These are phyloP conservation scores for Neodiprion virginianus DNA, from an alignment of 1,140 invertebrate species.

Conservation along the genomic window DNA sequence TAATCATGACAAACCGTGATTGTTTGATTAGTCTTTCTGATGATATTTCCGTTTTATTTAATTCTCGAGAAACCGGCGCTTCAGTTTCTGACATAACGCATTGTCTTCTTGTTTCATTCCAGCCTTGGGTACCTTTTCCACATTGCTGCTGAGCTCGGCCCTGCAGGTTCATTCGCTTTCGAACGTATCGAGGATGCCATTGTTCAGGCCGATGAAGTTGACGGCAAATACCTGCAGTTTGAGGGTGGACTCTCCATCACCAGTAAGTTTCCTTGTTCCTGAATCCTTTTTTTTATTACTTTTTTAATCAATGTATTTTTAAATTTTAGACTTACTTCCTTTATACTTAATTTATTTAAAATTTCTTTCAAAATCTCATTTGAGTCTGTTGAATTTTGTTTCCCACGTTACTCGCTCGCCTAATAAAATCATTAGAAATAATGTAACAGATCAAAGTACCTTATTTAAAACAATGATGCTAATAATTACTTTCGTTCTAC, in stretches of 20 bases:
- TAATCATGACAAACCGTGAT: not conserved
- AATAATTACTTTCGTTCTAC: slow-evolving; percentile 42
- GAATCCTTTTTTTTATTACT: slow-evolving; percentile 10
- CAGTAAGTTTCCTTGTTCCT: slow-evolving; percentile 47
- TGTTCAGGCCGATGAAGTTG: slow-evolving; percentile 94
- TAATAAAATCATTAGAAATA: too few species aligned
- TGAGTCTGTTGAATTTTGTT: not conserved
- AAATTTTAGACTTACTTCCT: too few species aligned
- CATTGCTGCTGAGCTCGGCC: slow-evolving; percentile 71
- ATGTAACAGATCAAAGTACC: not conserved
- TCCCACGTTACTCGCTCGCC: too few species aligned
- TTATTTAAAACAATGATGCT: slow-evolving; percentile 32
- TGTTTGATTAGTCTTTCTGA: slow-evolving; percentile 5
- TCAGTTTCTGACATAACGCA: not conserved
- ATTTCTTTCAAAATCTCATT: not conserved
- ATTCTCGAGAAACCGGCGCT: not conserved
- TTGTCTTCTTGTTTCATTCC: slow-evolving; percentile 32
- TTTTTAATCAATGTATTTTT: too few species aligned
- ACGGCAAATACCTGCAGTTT: slow-evolving; percentile 88
- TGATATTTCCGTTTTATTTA: not conserved
- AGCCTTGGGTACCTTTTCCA: slow-evolving; percentile 87
- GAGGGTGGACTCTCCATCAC: slow-evolving; percentile 83
- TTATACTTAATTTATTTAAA: too few species aligned
- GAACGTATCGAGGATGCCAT: slow-evolving; percentile 89
- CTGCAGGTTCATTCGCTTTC: slow-evolving; percentile 74